Percentiles rank a stretch among this genome's conserved stretches.
phyloP scores from a whole-genome alignment of 2,113 vertebrate genomes.

The Galbula dea region DNA sequence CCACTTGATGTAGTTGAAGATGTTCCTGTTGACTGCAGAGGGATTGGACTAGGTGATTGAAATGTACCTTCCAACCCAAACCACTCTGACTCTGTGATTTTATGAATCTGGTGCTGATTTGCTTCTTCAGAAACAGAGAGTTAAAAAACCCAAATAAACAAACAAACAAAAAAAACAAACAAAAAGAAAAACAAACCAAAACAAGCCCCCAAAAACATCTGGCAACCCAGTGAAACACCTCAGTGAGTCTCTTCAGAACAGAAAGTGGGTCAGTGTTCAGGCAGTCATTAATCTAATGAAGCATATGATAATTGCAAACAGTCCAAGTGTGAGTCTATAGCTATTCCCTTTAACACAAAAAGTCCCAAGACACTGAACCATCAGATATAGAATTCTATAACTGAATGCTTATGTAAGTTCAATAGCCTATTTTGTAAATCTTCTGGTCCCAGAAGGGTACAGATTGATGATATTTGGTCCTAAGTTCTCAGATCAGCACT shows the following conservation, averaged over 20 bases:
- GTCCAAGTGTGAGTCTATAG: neutral
- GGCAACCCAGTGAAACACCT: neutral
- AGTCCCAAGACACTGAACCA: neutral
- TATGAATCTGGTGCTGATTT: too few relatives aligned
- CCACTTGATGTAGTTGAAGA: neutral
- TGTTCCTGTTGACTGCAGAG: neutral
- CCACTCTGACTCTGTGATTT: neutral
- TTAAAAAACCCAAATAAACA: too few relatives aligned
- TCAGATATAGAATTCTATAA: neutral
- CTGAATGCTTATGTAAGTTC: conserved; percentile 3
- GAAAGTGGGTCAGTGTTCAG: neutral
- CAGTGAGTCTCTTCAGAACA: neutral
- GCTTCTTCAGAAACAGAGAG: too few relatives aligned
- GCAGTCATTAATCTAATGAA: conserved; percentile 13
- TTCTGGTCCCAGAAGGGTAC: neutral
- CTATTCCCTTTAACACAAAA: neutral
- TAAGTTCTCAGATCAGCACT: conserved; percentile 36
- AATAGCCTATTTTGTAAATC: conserved; percentile 16
- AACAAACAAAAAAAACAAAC: too few relatives aligned
- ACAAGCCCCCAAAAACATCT: too few relatives aligned
- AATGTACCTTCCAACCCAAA: neutral
- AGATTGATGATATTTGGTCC: conserved; percentile 46
- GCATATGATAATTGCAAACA: neutral
- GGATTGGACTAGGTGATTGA: neutral
- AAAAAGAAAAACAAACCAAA: too few relatives aligned